phyloP scores from a whole-genome alignment of 35 echinoderm and acorn worm genomes.

The Holothuria glaberrima region DNA sequence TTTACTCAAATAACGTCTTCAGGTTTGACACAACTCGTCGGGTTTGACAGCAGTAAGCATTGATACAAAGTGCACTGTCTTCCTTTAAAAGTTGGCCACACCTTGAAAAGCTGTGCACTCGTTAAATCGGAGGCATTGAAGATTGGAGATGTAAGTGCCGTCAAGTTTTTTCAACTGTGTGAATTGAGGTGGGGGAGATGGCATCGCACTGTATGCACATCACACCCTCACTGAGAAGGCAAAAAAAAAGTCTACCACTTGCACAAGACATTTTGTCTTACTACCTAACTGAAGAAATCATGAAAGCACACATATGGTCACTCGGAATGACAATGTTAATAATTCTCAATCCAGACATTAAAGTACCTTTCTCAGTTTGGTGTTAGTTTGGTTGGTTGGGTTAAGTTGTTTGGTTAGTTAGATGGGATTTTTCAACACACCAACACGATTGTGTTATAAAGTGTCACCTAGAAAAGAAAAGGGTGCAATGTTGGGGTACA shows the following conservation, averaged over 20 bases:
- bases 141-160: not conserved
- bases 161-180: slow-evolving; percentile 26
- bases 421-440: no score
- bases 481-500: no score
- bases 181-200: slow-evolving; percentile 60
- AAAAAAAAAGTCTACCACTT: slow-evolving; percentile 62
- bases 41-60: slow-evolving; percentile 69
- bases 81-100: slow-evolving; percentile 66
- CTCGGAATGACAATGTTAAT: not conserved
- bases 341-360: not conserved
- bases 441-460: no score
- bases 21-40: slow-evolving; percentile 41
- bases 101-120: slow-evolving; percentile 48
- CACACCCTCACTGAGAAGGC: slow-evolving; percentile 44
- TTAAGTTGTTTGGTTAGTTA: no score
- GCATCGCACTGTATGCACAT: slow-evolving; percentile 54
- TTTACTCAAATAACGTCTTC: no score
- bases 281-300: slow-evolving; percentile 42
- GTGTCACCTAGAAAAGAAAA: no score
- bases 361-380: not conserved
- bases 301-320: not conserved
- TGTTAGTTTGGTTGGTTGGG: no score
- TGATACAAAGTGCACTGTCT: slow-evolving; percentile 42
- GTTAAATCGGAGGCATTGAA: slow-evolving; percentile 53
- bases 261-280: slow-evolving; percentile 59